A percentile compares a stretch with the other conserved stretches of the same genome.
These are phyloP conservation scores for Sparidentex hasta DNA, from an alignment of 2,797 vertebrate species.

Conservation along the genomic window DNA sequence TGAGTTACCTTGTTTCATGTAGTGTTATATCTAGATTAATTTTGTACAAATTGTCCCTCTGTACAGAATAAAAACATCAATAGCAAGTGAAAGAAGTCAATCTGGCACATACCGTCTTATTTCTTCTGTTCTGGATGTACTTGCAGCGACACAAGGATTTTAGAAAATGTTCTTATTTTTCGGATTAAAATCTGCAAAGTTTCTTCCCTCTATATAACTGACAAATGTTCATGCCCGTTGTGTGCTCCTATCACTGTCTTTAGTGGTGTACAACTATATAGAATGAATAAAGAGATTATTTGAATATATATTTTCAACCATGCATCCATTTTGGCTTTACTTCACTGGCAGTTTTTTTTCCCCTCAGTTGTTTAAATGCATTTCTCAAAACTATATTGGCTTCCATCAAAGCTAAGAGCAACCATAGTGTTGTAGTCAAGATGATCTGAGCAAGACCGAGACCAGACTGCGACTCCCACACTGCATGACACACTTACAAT, in stretches of 20 bases:
- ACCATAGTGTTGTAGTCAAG: no score
- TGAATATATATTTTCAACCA: slow-evolving; percentile 92
- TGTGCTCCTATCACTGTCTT: slow-evolving; percentile 92
- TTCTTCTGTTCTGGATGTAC: slow-evolving; percentile 87
- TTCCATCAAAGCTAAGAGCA: no score
- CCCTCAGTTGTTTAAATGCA: no score
- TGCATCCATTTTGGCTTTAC: slow-evolving; percentile 82
- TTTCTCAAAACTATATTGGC: no score
- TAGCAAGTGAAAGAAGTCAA: slow-evolving; percentile 92
- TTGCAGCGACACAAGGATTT: slow-evolving; percentile 79
- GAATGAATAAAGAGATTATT: slow-evolving; percentile 94
- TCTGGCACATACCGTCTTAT: slow-evolving; percentile 90
- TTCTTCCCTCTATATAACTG: slow-evolving; percentile 88
- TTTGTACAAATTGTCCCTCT: slow-evolving; percentile 99
- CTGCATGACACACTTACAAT: no score
- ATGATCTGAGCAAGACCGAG: no score
- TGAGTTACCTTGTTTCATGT: slow-evolving; percentile 99
- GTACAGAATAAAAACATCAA: slow-evolving; percentile 96
- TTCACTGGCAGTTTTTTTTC: slow-evolving; percentile 37
- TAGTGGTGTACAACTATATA: slow-evolving; percentile 91
- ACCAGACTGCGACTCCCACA: no score
- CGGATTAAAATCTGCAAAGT: slow-evolving; percentile 83
- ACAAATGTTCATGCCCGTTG: slow-evolving; percentile 89
- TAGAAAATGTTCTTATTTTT: slow-evolving; percentile 89
- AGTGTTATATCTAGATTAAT: slow-evolving; percentile 98